Conservation (phyloP, 2,113 vertebrate genomes). For the Micromys minutus region DNA sequence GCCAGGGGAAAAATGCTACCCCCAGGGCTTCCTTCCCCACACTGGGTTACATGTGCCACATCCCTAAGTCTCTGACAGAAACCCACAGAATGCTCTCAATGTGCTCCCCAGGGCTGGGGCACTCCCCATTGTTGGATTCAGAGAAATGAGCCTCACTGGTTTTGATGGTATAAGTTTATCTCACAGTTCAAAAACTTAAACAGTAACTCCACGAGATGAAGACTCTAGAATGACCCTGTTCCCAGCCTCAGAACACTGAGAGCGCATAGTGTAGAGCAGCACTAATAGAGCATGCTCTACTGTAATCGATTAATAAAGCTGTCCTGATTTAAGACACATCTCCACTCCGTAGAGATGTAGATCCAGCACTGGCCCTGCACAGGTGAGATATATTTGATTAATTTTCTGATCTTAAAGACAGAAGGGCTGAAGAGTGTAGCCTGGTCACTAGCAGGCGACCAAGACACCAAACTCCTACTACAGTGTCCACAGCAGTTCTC, state of each 20-base stretch:
- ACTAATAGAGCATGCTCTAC: background rate
- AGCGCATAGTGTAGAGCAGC: background rate
- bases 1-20: background rate
- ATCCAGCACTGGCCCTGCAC: too few relatives aligned
- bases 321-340: background rate
- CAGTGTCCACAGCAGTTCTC: fast-evolving
- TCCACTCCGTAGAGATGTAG: background rate
- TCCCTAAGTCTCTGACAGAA: background rate
- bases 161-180: background rate
- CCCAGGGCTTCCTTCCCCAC: background rate
- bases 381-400: background rate
- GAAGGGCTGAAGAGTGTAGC: background rate
- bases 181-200: background rate
- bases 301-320: background rate
- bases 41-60: background rate
- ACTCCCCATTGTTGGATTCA: background rate
- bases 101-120: too few relatives aligned
- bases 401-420: background rate
- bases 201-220: background rate
- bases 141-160: background rate
- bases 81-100: background rate
- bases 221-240: background rate
- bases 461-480: background rate
- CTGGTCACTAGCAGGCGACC: background rate
- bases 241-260: background rate